Percentiles rank a stretch among this genome's conserved stretches.
Conservation (phyloP, 2,888 invertebrate species). For the Machimus atricapillus region DNA sequence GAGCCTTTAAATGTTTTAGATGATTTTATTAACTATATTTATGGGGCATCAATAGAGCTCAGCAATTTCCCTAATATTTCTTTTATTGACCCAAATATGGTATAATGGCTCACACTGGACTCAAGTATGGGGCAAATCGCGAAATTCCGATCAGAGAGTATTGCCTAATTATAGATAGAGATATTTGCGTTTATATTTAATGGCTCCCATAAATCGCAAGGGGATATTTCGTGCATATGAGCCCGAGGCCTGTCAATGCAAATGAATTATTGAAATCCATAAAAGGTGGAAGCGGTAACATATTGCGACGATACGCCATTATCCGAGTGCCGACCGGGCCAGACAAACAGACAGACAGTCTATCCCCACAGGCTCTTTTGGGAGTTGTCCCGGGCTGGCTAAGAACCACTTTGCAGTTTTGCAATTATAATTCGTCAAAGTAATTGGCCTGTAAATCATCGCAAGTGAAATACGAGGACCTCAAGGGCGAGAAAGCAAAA, state of each 20-base stretch:
- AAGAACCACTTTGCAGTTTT: not conserved
- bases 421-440: not conserved
- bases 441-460: not conserved
- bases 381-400: not conserved
- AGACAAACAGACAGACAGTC: not conserved
- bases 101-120: not conserved
- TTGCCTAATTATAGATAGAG: not conserved
- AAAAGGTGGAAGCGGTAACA: not conserved
- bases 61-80: not conserved
- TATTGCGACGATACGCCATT: not conserved
- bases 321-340: not conserved
- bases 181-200: not conserved
- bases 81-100: not conserved
- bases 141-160: not conserved
- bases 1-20: not conserved
- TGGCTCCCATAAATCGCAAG: not conserved
- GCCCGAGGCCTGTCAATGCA: not conserved
- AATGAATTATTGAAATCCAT: not conserved
- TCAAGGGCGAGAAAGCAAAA: not conserved
- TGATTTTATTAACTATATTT: not conserved
- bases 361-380: not conserved
- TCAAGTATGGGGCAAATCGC: not conserved
- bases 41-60: not conserved
- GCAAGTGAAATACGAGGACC: not conserved
- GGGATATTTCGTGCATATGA: not conserved